Evolutionary conservation across 35 echinoderm and acorn worm genomes (phyloP).

Genomic region (Acanthaster planci): DNA sequence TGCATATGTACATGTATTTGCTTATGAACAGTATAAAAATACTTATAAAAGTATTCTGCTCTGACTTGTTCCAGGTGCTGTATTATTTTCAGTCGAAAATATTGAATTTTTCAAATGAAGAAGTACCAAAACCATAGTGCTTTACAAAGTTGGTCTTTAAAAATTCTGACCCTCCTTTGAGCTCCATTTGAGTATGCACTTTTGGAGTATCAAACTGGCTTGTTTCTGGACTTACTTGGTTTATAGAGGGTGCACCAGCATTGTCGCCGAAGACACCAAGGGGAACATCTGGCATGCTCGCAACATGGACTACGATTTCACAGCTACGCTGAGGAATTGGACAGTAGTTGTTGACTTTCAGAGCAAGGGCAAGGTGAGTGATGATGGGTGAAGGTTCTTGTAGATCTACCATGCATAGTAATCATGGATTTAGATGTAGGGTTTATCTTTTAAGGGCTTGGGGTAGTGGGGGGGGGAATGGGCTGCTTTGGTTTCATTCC

Average conservation of each 20-base stretch:
- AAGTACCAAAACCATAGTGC: too few species aligned
- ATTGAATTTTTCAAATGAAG: background rate
- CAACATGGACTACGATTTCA: conserved; percentile 74
- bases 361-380: conserved; percentile 52
- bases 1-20: conserved; percentile 52
- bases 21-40: too few species aligned
- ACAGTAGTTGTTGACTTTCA: conserved; percentile 64
- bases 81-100: background rate
- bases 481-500: too few species aligned
- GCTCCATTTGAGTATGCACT: too few species aligned
- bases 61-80: too few species aligned
- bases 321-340: conserved; percentile 59
- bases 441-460: too few species aligned
- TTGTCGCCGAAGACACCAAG: conserved; percentile 82
- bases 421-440: too few species aligned
- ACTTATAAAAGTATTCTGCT: too few species aligned
- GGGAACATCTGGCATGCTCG: conserved; percentile 86
- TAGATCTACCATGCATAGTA: too few species aligned
- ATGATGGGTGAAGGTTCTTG: background rate
- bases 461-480: too few species aligned
- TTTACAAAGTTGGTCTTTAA: too few species aligned
- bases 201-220: background rate
- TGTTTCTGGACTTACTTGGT: background rate
- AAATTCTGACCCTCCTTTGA: too few species aligned
- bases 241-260: conserved; percentile 89